Evolutionary conservation across 2,888 invertebrate genomes (phyloP), one percentile per base, ranked within the genome.

Genomic region (Chaitophorus viminalis): DNA sequence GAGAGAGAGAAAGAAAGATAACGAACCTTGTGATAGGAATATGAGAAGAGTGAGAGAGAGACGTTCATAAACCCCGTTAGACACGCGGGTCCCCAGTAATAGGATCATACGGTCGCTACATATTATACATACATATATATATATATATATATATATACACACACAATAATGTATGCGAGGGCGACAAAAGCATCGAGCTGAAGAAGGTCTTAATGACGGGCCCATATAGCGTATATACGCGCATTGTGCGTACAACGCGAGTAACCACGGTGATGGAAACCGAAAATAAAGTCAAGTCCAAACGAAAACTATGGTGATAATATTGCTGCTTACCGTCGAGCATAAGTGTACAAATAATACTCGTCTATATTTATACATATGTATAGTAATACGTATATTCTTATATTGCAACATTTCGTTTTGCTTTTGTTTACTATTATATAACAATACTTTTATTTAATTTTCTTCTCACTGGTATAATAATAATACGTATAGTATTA

Each of bases 191-290:
- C 82, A 65, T 74, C 72, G 54, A 82, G 18, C 54, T 82, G 72
- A 17, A 54, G 82, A 54, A 72, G n/a, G 33, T 74, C 82, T n/a
- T 82, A 82, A 82, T 54, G 82, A 82, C 72, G 82, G 52, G 31
- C 17, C 21, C n/a, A n/a, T n/a, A n/a, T n/a, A n/a, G n/a, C 33
- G n/a, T 79, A 68, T 68, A 14, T 78, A 25, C 17, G 21, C 25
- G 29, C 29, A 6, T 68, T n/a, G 29, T 29, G 68, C 68, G 60
- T 60, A 46, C 11, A 14, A 46, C 46, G 14, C 1, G 21, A 21
- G 60, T 68, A 0, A 6, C 68, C n/a, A 11, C 29, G 68, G n/a
- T 25, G 68, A n/a, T 25, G 25, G 25, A 25, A 68, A 29, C 29
- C n/a, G 68, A 68, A 60, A 52, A 52, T 1, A 52, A 60, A 60